Percentiles rank a stretch among this genome's conserved stretches.
Conservation (phyloP, 30 jellyfish, hydroid and myxozoan genomes). For the Nemopilema nomurai region DNA sequence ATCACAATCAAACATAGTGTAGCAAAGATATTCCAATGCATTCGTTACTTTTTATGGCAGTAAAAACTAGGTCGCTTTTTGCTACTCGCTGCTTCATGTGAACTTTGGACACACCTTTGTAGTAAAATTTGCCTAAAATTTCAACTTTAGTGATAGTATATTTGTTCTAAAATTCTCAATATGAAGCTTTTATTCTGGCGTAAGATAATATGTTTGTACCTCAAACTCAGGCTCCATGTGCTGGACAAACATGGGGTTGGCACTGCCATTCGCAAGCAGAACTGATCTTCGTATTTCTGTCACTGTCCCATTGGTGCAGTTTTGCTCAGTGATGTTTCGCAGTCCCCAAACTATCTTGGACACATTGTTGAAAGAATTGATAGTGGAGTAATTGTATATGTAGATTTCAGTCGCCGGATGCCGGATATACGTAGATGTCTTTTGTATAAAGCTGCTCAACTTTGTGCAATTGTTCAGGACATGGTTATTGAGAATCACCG, state of each 20-base stretch:
- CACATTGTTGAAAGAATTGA: constrained; percentile 38
- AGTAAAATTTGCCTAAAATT: too few relatives aligned
- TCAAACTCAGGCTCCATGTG: constrained; percentile 75
- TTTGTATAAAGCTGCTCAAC: constrained; percentile 26
- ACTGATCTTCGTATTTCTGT: constrained; percentile 30
- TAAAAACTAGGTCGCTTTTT: too few relatives aligned
- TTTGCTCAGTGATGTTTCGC: constrained; percentile 50
- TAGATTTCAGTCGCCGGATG: constrained; percentile 9
- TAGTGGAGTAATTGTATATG: constrained; percentile 23
- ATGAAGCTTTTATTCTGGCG: not conserved
- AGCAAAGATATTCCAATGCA: too few relatives aligned
- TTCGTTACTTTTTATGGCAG: too few relatives aligned
- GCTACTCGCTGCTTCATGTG: too few relatives aligned
- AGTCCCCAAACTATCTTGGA: constrained; percentile 76
- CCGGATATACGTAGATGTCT: constrained; percentile 59
- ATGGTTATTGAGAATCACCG: constrained; percentile 22
- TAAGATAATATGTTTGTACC: constrained; percentile 7
- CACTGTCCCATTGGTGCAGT: constrained; percentile 67
- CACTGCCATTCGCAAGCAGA: constrained; percentile 19
- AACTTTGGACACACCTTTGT: too few relatives aligned
- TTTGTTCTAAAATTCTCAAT: too few relatives aligned
- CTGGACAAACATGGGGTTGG: constrained; percentile 44
- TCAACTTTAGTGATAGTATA: too few relatives aligned
- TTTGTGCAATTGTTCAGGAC: constrained; percentile 69
- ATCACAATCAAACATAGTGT: too few relatives aligned